Conservation (phyloP, 2,797 vertebrate species). For the Tachyglossus aculeatus region DNA sequence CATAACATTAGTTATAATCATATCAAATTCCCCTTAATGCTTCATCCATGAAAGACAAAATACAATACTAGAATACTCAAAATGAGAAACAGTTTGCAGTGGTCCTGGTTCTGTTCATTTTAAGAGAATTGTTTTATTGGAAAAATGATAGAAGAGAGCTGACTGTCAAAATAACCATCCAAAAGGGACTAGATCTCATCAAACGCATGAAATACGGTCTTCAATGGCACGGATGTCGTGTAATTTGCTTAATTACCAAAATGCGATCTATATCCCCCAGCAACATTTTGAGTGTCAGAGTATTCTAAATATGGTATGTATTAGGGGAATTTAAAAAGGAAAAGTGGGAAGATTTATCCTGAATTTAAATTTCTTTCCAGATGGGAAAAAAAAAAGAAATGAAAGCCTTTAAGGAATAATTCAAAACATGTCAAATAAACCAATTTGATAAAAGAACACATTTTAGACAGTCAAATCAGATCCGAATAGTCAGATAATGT, state of each 20-base stretch:
- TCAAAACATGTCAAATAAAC: too few relatives aligned
- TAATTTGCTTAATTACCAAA: not conserved
- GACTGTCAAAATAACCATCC: not conserved
- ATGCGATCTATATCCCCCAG: not conserved
- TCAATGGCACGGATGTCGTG: not conserved
- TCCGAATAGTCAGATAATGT: too few relatives aligned
- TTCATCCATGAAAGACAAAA: conserved; percentile 6
- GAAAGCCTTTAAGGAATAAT: too few relatives aligned
- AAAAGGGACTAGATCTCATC: conserved; percentile 4
- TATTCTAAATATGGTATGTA: not conserved
- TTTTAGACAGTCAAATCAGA: too few relatives aligned
- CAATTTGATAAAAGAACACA: too few relatives aligned
- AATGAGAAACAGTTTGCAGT: not conserved
- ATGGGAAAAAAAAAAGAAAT: too few relatives aligned
- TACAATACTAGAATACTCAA: not conserved
- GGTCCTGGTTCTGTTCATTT: not conserved
- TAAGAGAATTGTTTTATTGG: not conserved
- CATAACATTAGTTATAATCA: conserved; percentile 20
- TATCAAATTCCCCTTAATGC: not conserved
- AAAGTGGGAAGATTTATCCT: not conserved
- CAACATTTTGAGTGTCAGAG: not conserved
- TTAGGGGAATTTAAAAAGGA: not conserved
- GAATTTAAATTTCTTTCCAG: too few relatives aligned
- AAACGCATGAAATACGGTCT: not conserved
- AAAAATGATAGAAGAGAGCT: not conserved